Evolutionary conservation across 2,113 vertebrate species (phyloP), one percentile per base, ranked within the genome.

Genomic region (Apus apus): DNA sequence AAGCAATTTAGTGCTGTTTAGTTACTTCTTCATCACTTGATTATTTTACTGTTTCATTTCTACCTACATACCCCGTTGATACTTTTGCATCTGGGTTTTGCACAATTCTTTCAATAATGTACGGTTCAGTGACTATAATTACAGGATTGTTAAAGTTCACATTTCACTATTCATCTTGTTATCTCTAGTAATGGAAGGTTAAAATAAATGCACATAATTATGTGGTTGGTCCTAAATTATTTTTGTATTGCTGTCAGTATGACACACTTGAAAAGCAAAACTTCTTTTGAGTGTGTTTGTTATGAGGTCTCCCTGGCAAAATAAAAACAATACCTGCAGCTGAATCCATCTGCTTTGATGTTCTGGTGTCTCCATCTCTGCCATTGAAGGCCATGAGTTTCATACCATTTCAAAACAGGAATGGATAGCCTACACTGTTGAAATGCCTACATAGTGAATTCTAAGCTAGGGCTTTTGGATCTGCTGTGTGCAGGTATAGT

Each of bases 161-260:
- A 89, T 98, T 98, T 97, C 96, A 97, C 97, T 97, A 95, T 98
- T 98, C 98, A 97, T 98, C 97, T 98, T 98, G 97, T 98, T 98
- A 97, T 98, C 97, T 97, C 86, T 90, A 86, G 94, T 97, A 97
- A 97, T 97, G 95, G 96, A 97, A 98, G 96, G 97, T 93, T 98
- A 95, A 94, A 98, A 98, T 98, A 98, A 98, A 98, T 97, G 96
- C 97, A 97, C 96, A 87, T 98, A 98, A 98, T 98, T 98, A 97
- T 83, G 94, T 27, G 58, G 95, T 97, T 97, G 96, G 93, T 97
- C 93, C 94, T 96, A 97, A 97, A 97, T 98, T 97, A 97, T 97
- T 98, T 97, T 97, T 97, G 93, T 97, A 97, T 96, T 97, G 94
- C 90, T 97, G 91, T 97, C 95, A 90, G 94, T 94, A 95, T 94